Evolutionary conservation across 1,140 invertebrate species (phyloP), one percentile per base, ranked within the genome.

Genomic region (Elysia chlorotica): DNA sequence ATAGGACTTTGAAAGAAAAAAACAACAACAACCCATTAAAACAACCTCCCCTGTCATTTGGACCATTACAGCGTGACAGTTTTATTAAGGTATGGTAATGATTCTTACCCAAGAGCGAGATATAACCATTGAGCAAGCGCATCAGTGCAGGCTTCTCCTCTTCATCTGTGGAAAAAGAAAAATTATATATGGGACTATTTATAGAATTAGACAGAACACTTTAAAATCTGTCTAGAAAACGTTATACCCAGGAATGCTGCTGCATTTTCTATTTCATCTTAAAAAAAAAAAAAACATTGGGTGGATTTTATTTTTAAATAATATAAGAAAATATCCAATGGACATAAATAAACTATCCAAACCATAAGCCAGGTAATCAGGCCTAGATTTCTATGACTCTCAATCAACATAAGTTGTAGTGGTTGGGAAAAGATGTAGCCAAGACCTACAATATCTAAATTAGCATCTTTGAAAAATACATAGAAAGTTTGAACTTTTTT

Each of bases 91-190:
- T n/a, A n/a, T n/a, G n/a, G n/a, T n/a, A n/a, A n/a, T n/a, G n/a
- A n/a, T n/a, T n/a, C 62, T 65, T 65, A 80, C 79, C 80, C 0
- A 81, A 66, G 0, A 81, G 38, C 57, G 72, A 69, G 17, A 81
- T 63, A 56, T 79, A 81, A 10, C 80, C 78, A 37, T 73, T 62
- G 33, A 81, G 53, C 21, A 81, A 54, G 41, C 76, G 74, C 17
- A 78, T 41, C 31, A 79, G 23, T n/a, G 73, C 67, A 36, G 74
- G 31, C 41, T 81, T 81, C 23, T 79, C 72, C 54, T 79, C 78
- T 75, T 81, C 80, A 68, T 78, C 80, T 79, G 71, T 35, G 74
- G 72, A 25, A 71, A 63, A 36, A 0, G 71, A 31, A 67, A 30
- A 65, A 65, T 10, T 28, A 71, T 21, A 19, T 37, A 21, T 33